Base-by-base conservation (phyloP, 2,888 invertebrate genomes). In the Drosophila eohydei region DNA sequence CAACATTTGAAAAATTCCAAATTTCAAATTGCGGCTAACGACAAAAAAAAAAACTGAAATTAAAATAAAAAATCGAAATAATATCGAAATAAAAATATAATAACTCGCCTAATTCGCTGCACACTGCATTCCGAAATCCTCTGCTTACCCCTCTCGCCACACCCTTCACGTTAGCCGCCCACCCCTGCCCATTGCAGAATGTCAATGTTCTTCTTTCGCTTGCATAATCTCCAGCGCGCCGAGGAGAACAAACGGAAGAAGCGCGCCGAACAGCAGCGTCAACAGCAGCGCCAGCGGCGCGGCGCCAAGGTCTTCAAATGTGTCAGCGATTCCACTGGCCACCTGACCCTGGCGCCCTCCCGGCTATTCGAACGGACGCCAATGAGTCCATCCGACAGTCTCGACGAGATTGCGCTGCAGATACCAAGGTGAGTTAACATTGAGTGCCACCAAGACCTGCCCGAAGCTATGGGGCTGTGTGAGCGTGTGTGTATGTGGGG, bases 191-290 rank as follows among this genome's bases (percentile, higher is more conserved):
- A 40, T 28, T 41, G 78, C 94, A 96, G 95, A 94, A 97, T 97
- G 97, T 97, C 97, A 95, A 95, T 97, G 95, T 97, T 97, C 95
- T 97, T 97, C 96, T 97, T 97, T 94, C 97, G 97, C 90, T 95
- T 97, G 93, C 97, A 97, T 95, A 97, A 97, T 94, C 95, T 96
- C 92, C 97, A 96, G 93, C 95, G 97, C 78, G 96, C 96, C 93
- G 96, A 96, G 94, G 97, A 97, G 93, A 95, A 94, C 91, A 95
- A 95, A 92, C 94, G 95, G 80, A 95, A 95, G 92, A 95, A 94
- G 91, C 94, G 95, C 88, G 93, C 78, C 63, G 93, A 93, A 74
- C 92, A 92, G 59, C 93, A 94, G 68, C 92, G 93, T 12, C 93
- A 92, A 44, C 92, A 93, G 83, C 92, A 92, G 73, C 93, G 94